These are phyloP conservation scores for Xerus rutilus DNA, from an alignment of 2,797 vertebrate species.

Conservation along the genomic window DNA sequence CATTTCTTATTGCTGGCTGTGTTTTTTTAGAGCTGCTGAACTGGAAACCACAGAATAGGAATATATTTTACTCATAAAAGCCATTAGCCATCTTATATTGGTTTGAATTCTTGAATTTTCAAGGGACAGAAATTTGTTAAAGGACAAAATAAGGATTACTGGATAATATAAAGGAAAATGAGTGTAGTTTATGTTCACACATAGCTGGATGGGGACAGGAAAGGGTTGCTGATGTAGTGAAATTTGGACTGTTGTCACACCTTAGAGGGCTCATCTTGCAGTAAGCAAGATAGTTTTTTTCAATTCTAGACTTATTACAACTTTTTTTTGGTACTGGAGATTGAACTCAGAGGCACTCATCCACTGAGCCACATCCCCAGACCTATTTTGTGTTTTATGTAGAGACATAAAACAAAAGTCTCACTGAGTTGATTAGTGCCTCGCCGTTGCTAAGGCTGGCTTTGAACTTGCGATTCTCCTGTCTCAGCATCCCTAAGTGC, in stretches of 20 bases:
- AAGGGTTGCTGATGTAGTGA: neutral
- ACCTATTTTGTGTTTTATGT: too few species aligned
- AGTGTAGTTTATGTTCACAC: slow-evolving; percentile 10
- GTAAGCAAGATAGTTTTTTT: slow-evolving; percentile 5
- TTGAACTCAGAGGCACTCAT: too few species aligned
- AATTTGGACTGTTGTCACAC: neutral
- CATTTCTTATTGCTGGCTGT: neutral
- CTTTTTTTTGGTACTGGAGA: too few species aligned
- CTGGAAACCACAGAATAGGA: slow-evolving; percentile 9
- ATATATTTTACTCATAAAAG: slow-evolving; percentile 45
- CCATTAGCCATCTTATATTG: neutral
- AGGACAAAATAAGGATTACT: slow-evolving; percentile 6
- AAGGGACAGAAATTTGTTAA: slow-evolving; percentile 45
- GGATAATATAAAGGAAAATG: slow-evolving; percentile 8
- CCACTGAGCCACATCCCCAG: too few species aligned
- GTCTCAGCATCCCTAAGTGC: too few species aligned
- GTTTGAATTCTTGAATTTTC: neutral
- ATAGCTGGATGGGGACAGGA: neutral
- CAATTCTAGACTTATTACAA: neutral
- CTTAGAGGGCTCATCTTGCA: neutral
- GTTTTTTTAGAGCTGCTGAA: slow-evolving; percentile 44
- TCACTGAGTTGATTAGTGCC: too few species aligned
- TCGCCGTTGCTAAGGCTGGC: too few species aligned
- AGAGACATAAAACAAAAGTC: too few species aligned
- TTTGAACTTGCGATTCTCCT: too few species aligned